phyloP scores from a whole-genome alignment of 2,113 vertebrate species.

The Proterorhinus semilunaris region DNA sequence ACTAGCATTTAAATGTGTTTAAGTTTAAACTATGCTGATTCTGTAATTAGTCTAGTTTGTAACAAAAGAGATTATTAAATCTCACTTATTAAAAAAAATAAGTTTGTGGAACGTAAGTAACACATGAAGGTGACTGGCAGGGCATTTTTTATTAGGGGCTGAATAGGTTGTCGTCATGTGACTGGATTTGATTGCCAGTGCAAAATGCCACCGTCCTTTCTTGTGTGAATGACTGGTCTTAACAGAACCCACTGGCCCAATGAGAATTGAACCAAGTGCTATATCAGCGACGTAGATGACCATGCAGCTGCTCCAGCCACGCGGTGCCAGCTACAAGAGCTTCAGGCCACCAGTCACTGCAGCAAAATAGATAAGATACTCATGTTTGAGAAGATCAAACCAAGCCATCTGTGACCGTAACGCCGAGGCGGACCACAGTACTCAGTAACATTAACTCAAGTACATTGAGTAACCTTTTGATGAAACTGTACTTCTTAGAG shows the following conservation, averaged over 20 bases:
- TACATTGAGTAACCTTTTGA: too few relatives aligned
- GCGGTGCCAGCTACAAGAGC: constrained; percentile 28
- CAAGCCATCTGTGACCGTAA: too few relatives aligned
- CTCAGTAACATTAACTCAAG: too few relatives aligned
- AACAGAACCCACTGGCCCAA: constrained; percentile 36
- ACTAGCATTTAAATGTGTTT: too few relatives aligned
- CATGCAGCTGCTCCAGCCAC: constrained; percentile 70
- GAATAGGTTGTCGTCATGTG: constrained; percentile 55
- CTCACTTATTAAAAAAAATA: too few relatives aligned
- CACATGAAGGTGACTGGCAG: constrained; percentile 50
- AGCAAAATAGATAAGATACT: not conserved
- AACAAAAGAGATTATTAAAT: too few relatives aligned
- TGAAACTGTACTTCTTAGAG: too few relatives aligned
- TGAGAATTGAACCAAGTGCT: constrained; percentile 42
- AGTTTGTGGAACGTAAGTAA: constrained; percentile 10
- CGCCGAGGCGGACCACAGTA: too few relatives aligned
- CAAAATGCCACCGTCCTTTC: constrained; percentile 62
- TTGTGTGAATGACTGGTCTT: constrained; percentile 62
- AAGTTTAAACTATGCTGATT: too few relatives aligned
- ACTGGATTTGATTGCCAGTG: constrained; percentile 58
- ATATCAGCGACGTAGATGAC: constrained; percentile 56
- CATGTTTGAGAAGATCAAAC: not conserved
- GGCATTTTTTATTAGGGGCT: constrained; percentile 45
- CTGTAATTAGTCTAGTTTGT: too few relatives aligned
- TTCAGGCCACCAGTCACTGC: constrained; percentile 13